A percentile compares a stretch with the other conserved stretches of the same genome.
Conservation (phyloP, 2,797 vertebrate species). For the Pangasius djambal region DNA sequence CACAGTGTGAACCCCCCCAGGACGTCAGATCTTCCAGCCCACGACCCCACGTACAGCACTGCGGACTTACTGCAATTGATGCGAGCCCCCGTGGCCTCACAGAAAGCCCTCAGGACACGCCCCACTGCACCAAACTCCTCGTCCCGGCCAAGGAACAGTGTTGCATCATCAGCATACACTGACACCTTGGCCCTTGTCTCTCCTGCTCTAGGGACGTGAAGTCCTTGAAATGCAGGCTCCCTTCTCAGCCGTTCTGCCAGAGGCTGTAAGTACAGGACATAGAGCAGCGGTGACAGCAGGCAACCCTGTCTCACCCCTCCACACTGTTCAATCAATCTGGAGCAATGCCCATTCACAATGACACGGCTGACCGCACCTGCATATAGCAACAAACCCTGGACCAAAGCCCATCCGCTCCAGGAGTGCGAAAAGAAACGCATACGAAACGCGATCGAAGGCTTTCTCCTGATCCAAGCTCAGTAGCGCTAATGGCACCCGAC, state of each 20-base stretch:
- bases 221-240: no score
- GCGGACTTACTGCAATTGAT: not conserved
- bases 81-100: not conserved
- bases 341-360: not conserved
- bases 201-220: not conserved
- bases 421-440: conserved; percentile 1
- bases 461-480: conserved; percentile 57
- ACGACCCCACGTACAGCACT: fast-evolving
- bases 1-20: not conserved
- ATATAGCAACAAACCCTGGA: not conserved
- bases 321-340: not conserved
- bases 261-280: no score
- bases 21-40: fast-evolving
- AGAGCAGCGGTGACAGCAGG: no score
- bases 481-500: no score
- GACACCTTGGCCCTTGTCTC: not conserved
- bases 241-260: no score
- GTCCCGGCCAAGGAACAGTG: not conserved
- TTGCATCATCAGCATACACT: not conserved
- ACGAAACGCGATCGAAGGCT: conserved; percentile 47
- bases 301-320: no score
- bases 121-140: fast-evolving
- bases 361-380: not conserved
- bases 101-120: not conserved
- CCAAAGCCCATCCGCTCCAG: conserved; percentile 36